A percentile compares a stretch with the other conserved stretches of the same genome.
Conservation (phyloP, 2,797 vertebrate species). For the Siniperca scherzeri region DNA sequence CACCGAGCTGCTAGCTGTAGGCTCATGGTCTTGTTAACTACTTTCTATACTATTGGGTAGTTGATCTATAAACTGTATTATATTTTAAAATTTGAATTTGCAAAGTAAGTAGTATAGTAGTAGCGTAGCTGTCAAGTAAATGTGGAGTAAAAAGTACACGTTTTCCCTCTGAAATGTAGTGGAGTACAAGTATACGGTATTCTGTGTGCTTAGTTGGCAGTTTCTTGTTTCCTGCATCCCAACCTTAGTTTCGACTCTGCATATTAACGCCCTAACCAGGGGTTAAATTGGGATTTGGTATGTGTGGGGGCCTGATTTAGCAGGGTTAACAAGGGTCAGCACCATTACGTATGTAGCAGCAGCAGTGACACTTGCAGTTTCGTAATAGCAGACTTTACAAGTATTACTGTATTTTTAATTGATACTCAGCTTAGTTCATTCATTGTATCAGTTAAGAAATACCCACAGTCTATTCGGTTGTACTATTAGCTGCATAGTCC, state of each 20-base stretch:
- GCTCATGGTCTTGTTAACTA: neutral
- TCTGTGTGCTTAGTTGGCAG: neutral
- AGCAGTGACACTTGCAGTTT: neutral
- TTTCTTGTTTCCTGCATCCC: neutral
- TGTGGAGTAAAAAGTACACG: neutral
- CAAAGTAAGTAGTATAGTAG: neutral
- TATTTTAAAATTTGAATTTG: neutral
- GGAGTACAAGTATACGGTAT: neutral
- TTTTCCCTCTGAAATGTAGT: neutral
- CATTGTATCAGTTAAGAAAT: conserved; percentile 1
- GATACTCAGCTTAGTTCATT: neutral
- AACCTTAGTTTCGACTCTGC: neutral
- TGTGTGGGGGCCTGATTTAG: conserved; percentile 36
- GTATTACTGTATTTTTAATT: neutral
- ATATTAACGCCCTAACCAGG: conserved; percentile 22
- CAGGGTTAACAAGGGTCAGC: conserved; percentile 41
- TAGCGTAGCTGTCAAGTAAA: neutral
- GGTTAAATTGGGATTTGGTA: conserved; percentile 48
- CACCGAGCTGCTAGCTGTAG: neutral
- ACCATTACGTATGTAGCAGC: conserved; percentile 7
- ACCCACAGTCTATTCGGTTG: neutral
- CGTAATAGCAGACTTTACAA: conserved; percentile 5
- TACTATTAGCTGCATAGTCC: conserved; percentile 11
- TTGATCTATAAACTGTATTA: neutral
- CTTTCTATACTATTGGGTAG: neutral